Conservation (phyloP, 2,113 vertebrate species). For the Taxidea taxus region DNA sequence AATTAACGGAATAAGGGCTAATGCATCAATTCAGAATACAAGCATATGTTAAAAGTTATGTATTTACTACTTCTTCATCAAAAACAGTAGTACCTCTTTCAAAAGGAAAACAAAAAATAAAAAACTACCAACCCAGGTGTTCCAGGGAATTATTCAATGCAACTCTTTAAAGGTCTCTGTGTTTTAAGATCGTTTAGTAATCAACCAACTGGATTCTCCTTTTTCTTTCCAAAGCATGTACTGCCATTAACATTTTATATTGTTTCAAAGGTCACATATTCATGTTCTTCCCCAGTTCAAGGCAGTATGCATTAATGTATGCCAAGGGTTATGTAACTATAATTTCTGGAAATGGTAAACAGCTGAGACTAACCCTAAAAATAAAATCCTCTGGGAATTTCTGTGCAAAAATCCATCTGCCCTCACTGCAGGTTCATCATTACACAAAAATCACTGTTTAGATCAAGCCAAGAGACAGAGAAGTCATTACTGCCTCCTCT, state of each 20-base stretch:
- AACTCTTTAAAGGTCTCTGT: constrained; percentile 19
- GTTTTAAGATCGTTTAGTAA: constrained; percentile 6
- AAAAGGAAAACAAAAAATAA: not conserved
- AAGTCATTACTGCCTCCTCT: constrained; percentile 25
- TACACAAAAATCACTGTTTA: constrained; percentile 52
- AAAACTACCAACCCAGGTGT: not conserved
- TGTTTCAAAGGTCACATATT: constrained; percentile 67
- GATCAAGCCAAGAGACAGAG: constrained; percentile 36
- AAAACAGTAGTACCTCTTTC: not conserved
- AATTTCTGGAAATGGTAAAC: constrained; percentile 70
- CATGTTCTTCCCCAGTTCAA: constrained; percentile 53
- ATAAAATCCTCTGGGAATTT: constrained; percentile 61
- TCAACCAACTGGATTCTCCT: constrained; percentile 10
- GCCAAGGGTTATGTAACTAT: constrained; percentile 70
- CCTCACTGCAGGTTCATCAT: constrained; percentile 64
- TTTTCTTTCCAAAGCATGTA: constrained; percentile 41
- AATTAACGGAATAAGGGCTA: not conserved
- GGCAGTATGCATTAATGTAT: constrained; percentile 62
- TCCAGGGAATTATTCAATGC: not conserved
- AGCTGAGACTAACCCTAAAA: constrained; percentile 76
- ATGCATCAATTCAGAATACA: not conserved
- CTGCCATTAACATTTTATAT: constrained; percentile 55
- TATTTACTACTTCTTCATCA: constrained; percentile 10
- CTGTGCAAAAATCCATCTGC: constrained; percentile 63
- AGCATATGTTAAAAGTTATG: not conserved